phyloP scores from a whole-genome alignment of 2,888 invertebrate genomes.

The Nowickia ferox region DNA sequence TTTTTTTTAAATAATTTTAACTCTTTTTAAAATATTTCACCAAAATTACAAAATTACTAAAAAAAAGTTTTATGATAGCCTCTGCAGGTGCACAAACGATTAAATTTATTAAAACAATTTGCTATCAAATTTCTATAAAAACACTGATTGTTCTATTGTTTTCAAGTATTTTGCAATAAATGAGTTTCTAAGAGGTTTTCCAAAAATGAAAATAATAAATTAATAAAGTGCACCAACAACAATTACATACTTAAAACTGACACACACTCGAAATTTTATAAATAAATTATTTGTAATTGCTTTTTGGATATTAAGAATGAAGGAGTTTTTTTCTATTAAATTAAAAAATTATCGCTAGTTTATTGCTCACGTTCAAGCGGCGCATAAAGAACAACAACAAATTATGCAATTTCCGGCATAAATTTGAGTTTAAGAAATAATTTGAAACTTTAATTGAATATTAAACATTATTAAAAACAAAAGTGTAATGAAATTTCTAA shows the following conservation, averaged over 20 bases:
- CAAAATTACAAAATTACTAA: background rate
- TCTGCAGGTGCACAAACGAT: background rate
- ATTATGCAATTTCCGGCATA: slow-evolving; percentile 66
- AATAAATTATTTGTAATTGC: slow-evolving; percentile 24
- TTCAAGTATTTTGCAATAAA: slow-evolving; percentile 17
- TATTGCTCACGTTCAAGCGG: slow-evolving; percentile 29
- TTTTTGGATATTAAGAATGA: slow-evolving; percentile 29
- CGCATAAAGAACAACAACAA: slow-evolving; percentile 4
- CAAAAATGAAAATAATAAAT: slow-evolving; percentile 6
- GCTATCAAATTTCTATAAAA: background rate
- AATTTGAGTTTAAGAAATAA: background rate
- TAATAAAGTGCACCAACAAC: slow-evolving; percentile 20
- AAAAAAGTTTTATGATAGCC: background rate
- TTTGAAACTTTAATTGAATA: slow-evolving; percentile 32
- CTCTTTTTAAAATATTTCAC: background rate
- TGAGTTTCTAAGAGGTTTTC: slow-evolving; percentile 16
- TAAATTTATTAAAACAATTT: background rate
- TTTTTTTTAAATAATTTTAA: background rate
- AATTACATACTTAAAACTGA: background rate
- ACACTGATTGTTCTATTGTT: background rate
- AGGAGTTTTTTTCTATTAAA: background rate
- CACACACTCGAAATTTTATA: slow-evolving; percentile 19
- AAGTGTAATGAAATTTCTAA: background rate
- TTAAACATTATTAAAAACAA: slow-evolving; percentile 3
- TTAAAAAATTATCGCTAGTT: slow-evolving; percentile 3